These are phyloP conservation scores for Ceratotherium simum DNA, from an alignment of 2,113 vertebrate species.

Conservation along the genomic window DNA sequence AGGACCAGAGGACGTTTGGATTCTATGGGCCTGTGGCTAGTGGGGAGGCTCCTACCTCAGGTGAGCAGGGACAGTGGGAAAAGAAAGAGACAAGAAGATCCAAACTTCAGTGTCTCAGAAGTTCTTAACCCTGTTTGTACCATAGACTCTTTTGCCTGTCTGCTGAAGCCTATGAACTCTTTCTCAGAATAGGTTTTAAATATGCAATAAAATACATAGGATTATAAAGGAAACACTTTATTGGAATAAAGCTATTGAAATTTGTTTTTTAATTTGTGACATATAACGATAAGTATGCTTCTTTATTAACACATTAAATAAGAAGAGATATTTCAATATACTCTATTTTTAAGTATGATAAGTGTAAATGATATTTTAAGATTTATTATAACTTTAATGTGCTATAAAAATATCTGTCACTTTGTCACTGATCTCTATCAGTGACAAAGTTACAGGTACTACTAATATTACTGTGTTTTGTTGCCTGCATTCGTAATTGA, in stretches of 20 bases:
- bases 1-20: not conserved
- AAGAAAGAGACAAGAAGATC: not conserved
- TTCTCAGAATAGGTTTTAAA: not conserved
- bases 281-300: not conserved
- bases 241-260: not conserved
- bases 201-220: not conserved
- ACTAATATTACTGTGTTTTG: not conserved
- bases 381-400: not conserved
- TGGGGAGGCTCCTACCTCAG: not conserved
- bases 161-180: not conserved
- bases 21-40: not conserved
- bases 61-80: not conserved
- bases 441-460: not conserved
- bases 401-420: not conserved
- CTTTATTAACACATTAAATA: not conserved
- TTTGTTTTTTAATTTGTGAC: not conserved
- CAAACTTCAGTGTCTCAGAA: not conserved
- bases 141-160: not conserved
- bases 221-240: not conserved
- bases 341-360: not conserved
- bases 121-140: not conserved
- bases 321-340: slow-evolving; percentile 1
- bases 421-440: not conserved
- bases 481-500: not conserved
- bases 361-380: not conserved